Conservation (phyloP, 2,797 vertebrate genomes). For the Coilia nasus region DNA sequence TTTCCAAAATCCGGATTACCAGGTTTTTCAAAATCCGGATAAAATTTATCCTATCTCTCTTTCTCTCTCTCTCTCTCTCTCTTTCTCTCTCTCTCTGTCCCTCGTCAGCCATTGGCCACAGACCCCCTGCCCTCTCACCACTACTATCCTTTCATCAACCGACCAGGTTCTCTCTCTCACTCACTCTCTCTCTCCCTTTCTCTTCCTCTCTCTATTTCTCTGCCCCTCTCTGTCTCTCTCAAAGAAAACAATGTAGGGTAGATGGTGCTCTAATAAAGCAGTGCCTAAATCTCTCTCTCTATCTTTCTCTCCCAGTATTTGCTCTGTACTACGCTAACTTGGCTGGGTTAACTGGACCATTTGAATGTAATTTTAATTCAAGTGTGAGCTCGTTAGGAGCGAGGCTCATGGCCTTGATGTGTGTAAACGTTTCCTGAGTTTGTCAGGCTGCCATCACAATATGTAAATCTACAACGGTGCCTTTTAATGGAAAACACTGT, state of each 20-base stretch:
- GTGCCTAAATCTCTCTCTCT: neutral
- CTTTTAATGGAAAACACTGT: neutral
- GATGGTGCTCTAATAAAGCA: too few species aligned
- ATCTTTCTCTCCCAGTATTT: neutral
- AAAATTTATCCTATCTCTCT: too few species aligned
- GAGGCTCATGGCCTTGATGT: neutral
- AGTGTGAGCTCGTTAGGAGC: neutral
- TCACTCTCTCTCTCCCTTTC: neutral
- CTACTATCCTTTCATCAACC: neutral
- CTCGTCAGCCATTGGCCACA: neutral
- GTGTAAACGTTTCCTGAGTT: neutral
- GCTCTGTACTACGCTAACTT: neutral
- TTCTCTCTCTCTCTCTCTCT: neutral
- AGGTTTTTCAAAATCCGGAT: too few species aligned
- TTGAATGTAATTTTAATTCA: neutral
- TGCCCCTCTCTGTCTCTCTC: too few species aligned
- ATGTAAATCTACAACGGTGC: neutral
- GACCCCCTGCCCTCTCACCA: neutral
- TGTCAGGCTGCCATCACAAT: neutral
- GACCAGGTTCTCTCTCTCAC: neutral
- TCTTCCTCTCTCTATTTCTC: too few species aligned
- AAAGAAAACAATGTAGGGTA: too few species aligned
- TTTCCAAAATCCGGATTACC: too few species aligned
- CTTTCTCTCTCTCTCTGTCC: neutral
- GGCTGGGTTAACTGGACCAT: neutral